Percentiles rank a stretch among this genome's conserved stretches.
Conservation (phyloP, 2,888 invertebrate genomes). For the Asteroscopus sphinx region DNA sequence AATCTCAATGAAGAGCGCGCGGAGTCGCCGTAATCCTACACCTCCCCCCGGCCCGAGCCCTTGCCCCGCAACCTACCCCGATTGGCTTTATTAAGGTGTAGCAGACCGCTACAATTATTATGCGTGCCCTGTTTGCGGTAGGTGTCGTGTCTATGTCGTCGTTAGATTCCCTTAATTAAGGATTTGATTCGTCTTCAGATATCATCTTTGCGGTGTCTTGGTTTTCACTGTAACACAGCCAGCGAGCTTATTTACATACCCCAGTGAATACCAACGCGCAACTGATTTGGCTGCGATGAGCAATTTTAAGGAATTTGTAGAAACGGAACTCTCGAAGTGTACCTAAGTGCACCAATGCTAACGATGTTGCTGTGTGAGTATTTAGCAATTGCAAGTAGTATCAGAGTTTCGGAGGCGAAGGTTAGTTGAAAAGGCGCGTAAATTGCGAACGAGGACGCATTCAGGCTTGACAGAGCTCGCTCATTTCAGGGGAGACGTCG, state of each 20-base stretch:
- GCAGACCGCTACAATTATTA: conserved; percentile 90
- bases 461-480: conserved; percentile 78
- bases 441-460: conserved; percentile 84
- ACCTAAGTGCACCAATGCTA: conserved; percentile 57
- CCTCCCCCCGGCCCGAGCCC: conserved; percentile 64
- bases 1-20: conserved; percentile 89
- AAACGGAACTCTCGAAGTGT: conserved; percentile 24
- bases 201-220: conserved; percentile 74
- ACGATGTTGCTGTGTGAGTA: conserved; percentile 57
- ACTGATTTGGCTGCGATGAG: conserved; percentile 16
- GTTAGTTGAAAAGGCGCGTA: conserved; percentile 81
- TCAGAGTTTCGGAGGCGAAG: conserved; percentile 61
- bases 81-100: conserved; percentile 90
- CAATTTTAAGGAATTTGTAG: conserved; percentile 27
- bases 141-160: conserved; percentile 85
- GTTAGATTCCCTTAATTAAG: conserved; percentile 87
- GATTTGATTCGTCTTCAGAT: conserved; percentile 82
- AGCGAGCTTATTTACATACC: conserved; percentile 49
- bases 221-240: conserved; percentile 53
- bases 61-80: conserved; percentile 73
- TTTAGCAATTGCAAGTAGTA: conserved; percentile 68
- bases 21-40: conserved; percentile 83
- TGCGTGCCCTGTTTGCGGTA: conserved; percentile 89
- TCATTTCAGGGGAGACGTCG: conserved; percentile 74
- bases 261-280: conserved; percentile 9